Percentiles rank a stretch among this genome's conserved stretches.
phyloP scores from a whole-genome alignment of 1,140 invertebrate species.

The Solen grandis region DNA sequence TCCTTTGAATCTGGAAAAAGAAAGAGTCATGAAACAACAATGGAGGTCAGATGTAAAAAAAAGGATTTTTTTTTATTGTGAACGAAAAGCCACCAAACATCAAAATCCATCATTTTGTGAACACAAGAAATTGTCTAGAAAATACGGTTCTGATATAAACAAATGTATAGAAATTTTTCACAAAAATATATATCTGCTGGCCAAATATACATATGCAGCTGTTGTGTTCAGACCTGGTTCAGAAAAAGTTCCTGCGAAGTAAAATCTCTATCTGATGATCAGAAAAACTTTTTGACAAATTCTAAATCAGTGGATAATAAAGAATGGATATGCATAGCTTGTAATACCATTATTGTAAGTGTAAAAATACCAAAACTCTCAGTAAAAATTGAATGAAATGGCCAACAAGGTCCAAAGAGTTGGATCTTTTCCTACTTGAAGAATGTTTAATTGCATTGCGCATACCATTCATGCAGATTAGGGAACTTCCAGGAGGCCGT shows the following conservation, averaged over 20 bases:
- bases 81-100: conserved; percentile 17
- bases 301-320: conserved; percentile 17
- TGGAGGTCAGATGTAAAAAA: conserved; percentile 3
- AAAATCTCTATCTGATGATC: too few species aligned
- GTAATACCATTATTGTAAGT: conserved; percentile 22
- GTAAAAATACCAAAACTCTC: conserved; percentile 51
- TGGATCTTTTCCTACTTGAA: conserved; percentile 56
- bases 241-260: conserved; percentile 34
- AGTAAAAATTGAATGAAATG: conserved; percentile 58
- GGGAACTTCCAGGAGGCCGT: conserved; percentile 47
- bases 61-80: not conserved
- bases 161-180: conserved; percentile 24
- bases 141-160: conserved; percentile 12
- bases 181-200: conserved; percentile 7
- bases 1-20: conserved; percentile 21
- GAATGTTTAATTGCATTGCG: conserved; percentile 56
- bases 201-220: conserved; percentile 41
- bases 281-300: conserved; percentile 14
- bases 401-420: conserved; percentile 50
- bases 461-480: too few species aligned
- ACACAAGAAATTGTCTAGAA: not conserved
- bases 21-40: conserved; percentile 35
- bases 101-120: conserved; percentile 13
- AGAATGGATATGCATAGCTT: too few species aligned
- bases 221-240: too few species aligned